Base-by-base conservation (phyloP, 1,140 invertebrate species). In the Conopomorpha cramerella region DNA sequence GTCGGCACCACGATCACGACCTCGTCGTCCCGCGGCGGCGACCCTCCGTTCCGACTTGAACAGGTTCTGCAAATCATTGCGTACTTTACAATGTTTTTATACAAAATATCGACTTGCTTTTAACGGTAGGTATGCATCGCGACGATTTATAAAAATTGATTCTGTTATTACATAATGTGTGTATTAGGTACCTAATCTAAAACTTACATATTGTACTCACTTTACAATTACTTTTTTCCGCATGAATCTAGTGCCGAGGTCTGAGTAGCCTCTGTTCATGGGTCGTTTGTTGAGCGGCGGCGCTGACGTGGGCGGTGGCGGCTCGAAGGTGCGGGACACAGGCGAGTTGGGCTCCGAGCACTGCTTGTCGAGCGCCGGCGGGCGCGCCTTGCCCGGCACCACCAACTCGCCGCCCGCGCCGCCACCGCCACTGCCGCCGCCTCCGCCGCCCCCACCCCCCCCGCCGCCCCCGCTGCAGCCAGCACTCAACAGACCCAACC, bases 171-270 rank as follows among this genome's bases (percentile, higher is more conserved):
- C n/a, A n/a, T n/a, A n/a, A n/a, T n/a, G n/a, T n/a, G n/a, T n/a
- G n/a, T n/a, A n/a, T n/a, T n/a, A n/a, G n/a, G n/a, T n/a, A n/a
- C n/a, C n/a, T n/a, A n/a, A n/a, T n/a, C n/a, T n/a, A n/a, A 23
- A 37, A 16, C 28, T 38, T 14, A 8, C 25, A 12, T 4, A 12
- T 28, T 29, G 36, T 19, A 47, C 58, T 58, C 56, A 68, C 72
- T 77, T 88, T 59, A 91, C 82, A 35, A 90, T 92, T 39, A 93
- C 90, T 61, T 88, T 82, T 76, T 92, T 93, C 63, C 89, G 89
- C 52, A 74, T 71, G 45, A 90, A 87, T 59, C 89, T 81, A 67
- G 85, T 88, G 41, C 89, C 87, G 42, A 92, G 82, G 70, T 92
- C 90, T 23, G 90, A 90, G 57, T 87, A 85, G 18, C 89, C 88